phyloP scores from a whole-genome alignment of 1,140 invertebrate genomes.

The Sycobia sp. region DNA sequence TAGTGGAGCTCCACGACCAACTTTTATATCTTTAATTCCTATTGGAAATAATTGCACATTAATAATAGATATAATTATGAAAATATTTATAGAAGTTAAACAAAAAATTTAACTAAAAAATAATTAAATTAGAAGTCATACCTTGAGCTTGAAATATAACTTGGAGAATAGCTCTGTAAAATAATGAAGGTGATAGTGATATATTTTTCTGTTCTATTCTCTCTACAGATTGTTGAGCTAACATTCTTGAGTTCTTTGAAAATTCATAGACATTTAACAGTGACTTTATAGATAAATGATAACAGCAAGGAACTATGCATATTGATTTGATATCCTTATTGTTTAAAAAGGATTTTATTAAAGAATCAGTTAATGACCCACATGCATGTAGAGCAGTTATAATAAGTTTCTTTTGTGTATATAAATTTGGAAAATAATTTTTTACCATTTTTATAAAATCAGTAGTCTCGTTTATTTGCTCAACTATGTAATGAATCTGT shows the following conservation, averaged over 20 bases:
- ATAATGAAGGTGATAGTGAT: slow-evolving; percentile 67
- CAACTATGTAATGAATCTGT: slow-evolving; percentile 48
- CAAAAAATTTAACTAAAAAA: not conserved
- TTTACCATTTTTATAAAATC: slow-evolving; percentile 61
- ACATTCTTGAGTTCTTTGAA: slow-evolving; percentile 82
- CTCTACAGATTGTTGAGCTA: slow-evolving; percentile 78
- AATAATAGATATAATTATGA: slow-evolving; percentile 12
- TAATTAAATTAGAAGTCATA: slow-evolving; percentile 35
- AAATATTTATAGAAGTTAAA: slow-evolving; percentile 39
- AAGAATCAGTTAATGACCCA: slow-evolving; percentile 79
- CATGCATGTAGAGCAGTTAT: slow-evolving; percentile 87
- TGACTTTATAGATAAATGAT: slow-evolving; percentile 80
- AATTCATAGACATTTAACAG: slow-evolving; percentile 62
- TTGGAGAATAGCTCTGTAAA: slow-evolving; percentile 78
- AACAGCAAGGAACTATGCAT: slow-evolving; percentile 89
- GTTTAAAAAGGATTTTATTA: slow-evolving; percentile 74
- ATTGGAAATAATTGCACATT: slow-evolving; percentile 22
- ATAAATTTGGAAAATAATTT: slow-evolving; percentile 56
- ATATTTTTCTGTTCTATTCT: slow-evolving; percentile 66
- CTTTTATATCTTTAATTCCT: slow-evolving; percentile 59
- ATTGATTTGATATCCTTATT: slow-evolving; percentile 66
- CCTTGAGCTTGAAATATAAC: slow-evolving; percentile 61
- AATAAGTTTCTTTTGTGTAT: slow-evolving; percentile 55
- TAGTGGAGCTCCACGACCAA: slow-evolving; percentile 58
- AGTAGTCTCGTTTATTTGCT: slow-evolving; percentile 55